Evolutionary conservation across 2,113 vertebrate genomes (phyloP).

Genomic region (Argyrosomus japonicus): DNA sequence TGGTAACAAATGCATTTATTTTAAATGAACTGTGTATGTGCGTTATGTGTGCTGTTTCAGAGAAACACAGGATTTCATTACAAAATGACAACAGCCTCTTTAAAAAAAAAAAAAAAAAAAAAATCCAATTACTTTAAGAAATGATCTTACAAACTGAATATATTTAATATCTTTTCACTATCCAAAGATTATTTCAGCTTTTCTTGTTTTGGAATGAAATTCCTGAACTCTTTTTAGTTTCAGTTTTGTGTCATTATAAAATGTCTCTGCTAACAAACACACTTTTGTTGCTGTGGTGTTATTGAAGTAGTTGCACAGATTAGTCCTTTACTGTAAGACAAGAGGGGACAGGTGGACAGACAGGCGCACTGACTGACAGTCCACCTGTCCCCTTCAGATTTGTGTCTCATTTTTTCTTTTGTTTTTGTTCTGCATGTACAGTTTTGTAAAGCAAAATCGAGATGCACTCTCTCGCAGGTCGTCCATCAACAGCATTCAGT

Average conservation of each 20-base stretch:
- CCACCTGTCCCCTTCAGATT: slow-evolving; percentile 62
- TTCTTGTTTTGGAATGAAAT: slow-evolving; percentile 65
- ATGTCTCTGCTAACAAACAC: slow-evolving; percentile 22
- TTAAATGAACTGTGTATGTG: slow-evolving; percentile 28
- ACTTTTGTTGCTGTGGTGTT: slow-evolving; percentile 64
- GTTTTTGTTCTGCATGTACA: slow-evolving; percentile 95
- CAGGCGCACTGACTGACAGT: slow-evolving; percentile 20
- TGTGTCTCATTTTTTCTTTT: slow-evolving; percentile 88
- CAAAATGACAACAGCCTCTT: slow-evolving; percentile 27
- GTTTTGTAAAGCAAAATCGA: slow-evolving; percentile 99
- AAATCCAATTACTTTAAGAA: background rate
- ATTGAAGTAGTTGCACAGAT: slow-evolving; percentile 65
- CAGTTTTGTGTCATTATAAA: slow-evolving; percentile 9
- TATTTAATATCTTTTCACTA: background rate
- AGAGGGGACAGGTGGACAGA: slow-evolving; percentile 62
- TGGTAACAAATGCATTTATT: slow-evolving; percentile 34
- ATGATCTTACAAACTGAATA: background rate
- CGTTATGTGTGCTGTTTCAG: slow-evolving; percentile 43
- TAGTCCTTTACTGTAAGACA: slow-evolving; percentile 52
- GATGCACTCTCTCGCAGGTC: slow-evolving; percentile 97
- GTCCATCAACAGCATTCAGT: slow-evolving; percentile 99
- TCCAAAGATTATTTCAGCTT: background rate
- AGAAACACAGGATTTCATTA: slow-evolving; percentile 62
- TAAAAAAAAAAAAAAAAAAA: background rate
- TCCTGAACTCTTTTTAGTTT: slow-evolving; percentile 50